Evolutionary conservation across 2,113 vertebrate genomes (phyloP), one percentile per base, ranked within the genome.

Genomic region (Austrofundulus limnaeus): DNA sequence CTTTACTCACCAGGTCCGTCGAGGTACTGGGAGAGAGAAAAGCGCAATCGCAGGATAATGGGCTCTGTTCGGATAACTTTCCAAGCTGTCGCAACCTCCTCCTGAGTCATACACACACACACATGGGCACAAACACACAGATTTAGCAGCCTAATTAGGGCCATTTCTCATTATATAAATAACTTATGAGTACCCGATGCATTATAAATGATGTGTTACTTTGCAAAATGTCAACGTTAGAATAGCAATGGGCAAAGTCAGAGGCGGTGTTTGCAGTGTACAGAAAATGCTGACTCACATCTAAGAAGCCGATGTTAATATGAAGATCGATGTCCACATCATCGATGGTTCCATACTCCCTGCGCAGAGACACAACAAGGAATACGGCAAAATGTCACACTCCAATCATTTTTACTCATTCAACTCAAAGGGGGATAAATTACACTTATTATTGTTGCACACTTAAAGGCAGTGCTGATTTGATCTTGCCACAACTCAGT

Each of bases 71-170:
- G 94, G 82, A 98, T 95, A 81, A 99, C 97, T 91, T 99, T 99
- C 97, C 97, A 99, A 2, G 97, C 97, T 12, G 96, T 98, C 0
- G 97, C 96, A 83, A 99, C 96, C 91, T 99, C 97, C 93, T 99
- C 97, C 97, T 99, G 87, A 72, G 46, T 75, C 49, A 85, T 42
- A 70, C 47, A 81, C 67, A 87, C 61, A 82, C 49, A 86, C 49
- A 85, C 64, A 82, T 53, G 77, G 63, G 81, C 78, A 78, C 51
- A 81, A 50, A 80, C 67, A 86, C 50, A 73, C 66, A 78, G 54
- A 70, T 78, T 89, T 80, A 85, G 73, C 68, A 77, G 68, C 57
- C 78, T 84, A 81, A 85, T 81, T 88, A 80, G 63, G 66, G 69
- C 66, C 41, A 77, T 78, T 85, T 81, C 66, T 43, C 78, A 67